A percentile compares a stretch with the other conserved stretches of the same genome.
Evolutionary conservation across 2,888 invertebrate genomes (phyloP).

Genomic region (Dendrolimus houi): DNA sequence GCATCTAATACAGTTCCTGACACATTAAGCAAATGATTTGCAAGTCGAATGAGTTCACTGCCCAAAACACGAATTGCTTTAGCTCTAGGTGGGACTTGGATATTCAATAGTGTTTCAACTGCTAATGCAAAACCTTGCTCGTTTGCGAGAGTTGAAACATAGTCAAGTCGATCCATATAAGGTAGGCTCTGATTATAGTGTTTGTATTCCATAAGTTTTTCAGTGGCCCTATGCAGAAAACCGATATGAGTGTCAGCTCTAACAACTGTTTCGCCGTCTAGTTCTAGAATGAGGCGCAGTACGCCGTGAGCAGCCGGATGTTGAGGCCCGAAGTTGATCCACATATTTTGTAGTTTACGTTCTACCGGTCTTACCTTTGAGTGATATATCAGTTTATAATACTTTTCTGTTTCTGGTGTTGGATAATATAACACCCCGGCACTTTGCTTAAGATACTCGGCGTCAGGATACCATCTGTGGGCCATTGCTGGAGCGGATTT

Average conservation of each 20-base stretch:
- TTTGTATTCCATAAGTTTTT: constrained; percentile 93
- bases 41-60: constrained; percentile 84
- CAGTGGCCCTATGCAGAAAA: constrained; percentile 90
- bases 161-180: constrained; percentile 92
- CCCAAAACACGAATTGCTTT: constrained; percentile 88
- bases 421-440: constrained; percentile 76
- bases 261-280: constrained; percentile 89
- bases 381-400: constrained; percentile 45
- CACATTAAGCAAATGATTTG: constrained; percentile 88
- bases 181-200: constrained; percentile 90
- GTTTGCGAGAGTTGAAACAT: constrained; percentile 89
- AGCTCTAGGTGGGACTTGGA: constrained; percentile 85
- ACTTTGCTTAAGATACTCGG: constrained; percentile 73
- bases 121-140: constrained; percentile 88
- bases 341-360: constrained; percentile 79
- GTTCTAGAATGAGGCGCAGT: constrained; percentile 84
- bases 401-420: constrained; percentile 52
- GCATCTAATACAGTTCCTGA: constrained; percentile 86
- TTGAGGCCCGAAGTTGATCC: constrained; percentile 91
- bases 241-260: constrained; percentile 91
- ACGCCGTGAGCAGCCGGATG: constrained; percentile 96
- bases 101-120: constrained; percentile 88
- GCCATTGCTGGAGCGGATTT: constrained; percentile 24
- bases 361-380: constrained; percentile 61
- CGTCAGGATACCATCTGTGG: constrained; percentile 80